These are phyloP conservation scores for Megastigmus dorsalis DNA, from an alignment of 2,888 invertebrate genomes.

Conservation along the genomic window DNA sequence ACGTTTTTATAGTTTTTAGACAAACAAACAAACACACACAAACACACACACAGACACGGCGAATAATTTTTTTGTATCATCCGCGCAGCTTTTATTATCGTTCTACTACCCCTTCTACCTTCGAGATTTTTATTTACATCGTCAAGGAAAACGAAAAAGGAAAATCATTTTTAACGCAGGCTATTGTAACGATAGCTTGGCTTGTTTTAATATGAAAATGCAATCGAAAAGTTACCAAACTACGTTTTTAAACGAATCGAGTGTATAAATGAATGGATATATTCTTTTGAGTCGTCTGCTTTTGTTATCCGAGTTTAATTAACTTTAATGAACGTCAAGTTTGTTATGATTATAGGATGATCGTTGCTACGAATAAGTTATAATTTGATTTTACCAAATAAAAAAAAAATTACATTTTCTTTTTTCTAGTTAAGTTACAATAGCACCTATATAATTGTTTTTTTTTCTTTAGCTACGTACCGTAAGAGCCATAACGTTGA, in stretches of 20 bases:
- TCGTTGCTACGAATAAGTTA: neutral
- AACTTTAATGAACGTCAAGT: too few species aligned
- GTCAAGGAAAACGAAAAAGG: neutral
- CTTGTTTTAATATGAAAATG: neutral
- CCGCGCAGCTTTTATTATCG: constrained; percentile 44
- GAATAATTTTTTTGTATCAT: constrained; percentile 25
- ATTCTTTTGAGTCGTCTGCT: too few species aligned
- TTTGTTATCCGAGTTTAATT: too few species aligned
- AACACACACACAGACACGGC: neutral
- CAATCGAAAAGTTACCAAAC: neutral
- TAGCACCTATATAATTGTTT: constrained; percentile 17
- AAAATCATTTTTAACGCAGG: neutral
- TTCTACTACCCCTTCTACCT: neutral
- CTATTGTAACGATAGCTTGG: too few species aligned
- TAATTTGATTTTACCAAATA: neutral
- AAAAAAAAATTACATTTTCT: constrained; percentile 10
- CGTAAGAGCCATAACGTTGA: neutral
- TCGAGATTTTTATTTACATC: neutral
- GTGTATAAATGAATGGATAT: constrained; percentile 1
- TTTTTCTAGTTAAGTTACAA: constrained; percentile 9
- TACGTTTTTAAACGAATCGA: constrained; percentile 13
- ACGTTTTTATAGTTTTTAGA: constrained; percentile 43
- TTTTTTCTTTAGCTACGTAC: constrained; percentile 6
- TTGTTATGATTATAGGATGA: too few species aligned
- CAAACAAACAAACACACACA: neutral